Evolutionary conservation across 2,113 vertebrate species (phyloP).

Genomic region (Paracanthobrama guichenoti): DNA sequence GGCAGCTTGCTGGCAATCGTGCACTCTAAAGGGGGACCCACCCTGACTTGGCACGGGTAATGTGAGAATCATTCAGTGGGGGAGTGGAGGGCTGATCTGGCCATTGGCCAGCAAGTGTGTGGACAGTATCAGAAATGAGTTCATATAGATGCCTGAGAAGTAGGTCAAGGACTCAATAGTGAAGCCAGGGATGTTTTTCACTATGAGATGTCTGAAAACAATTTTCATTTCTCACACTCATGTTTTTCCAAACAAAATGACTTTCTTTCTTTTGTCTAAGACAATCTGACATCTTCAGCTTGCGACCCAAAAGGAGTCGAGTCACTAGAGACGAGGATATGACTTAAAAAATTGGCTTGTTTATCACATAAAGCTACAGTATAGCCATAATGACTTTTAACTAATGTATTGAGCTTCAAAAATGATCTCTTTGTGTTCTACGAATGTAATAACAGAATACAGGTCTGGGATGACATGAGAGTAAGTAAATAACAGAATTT

Average conservation of each 20-base stretch:
- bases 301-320: neutral
- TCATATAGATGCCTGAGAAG: conserved; percentile 1
- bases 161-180: neutral
- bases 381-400: neutral
- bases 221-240: neutral
- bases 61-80: conserved; percentile 64
- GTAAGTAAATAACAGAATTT: neutral
- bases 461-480: neutral
- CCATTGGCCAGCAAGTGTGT: conserved; percentile 10
- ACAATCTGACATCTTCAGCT: neutral
- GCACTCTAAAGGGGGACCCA: conserved; percentile 44
- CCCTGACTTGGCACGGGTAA: conserved; percentile 50
- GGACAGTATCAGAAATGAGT: conserved; percentile 3
- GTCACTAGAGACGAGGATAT: neutral
- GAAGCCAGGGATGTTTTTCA: neutral
- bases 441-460: neutral
- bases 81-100: conserved; percentile 19
- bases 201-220: neutral
- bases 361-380: neutral
- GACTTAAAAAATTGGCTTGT: neutral
- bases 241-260: neutral
- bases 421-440: neutral
- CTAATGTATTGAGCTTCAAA: neutral
- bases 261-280: neutral
- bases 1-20: conserved; percentile 60